These are phyloP conservation scores for Notarius quadriscutis DNA, from an alignment of 2,113 vertebrate genomes.

Conservation along the genomic window DNA sequence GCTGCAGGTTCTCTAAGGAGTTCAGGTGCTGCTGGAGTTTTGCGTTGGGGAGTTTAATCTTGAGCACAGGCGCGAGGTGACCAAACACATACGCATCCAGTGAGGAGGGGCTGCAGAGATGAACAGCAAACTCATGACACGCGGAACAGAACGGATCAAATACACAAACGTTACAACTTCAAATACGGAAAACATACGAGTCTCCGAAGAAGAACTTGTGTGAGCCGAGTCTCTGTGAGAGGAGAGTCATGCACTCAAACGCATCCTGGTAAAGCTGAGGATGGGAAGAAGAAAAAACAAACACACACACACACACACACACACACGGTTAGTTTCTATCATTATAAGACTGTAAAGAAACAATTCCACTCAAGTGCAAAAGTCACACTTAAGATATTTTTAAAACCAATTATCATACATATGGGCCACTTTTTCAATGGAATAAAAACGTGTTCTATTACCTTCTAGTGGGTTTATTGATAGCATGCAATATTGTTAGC, in stretches of 20 bases:
- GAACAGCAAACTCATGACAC: not conserved
- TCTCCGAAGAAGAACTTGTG: slow-evolving; percentile 95
- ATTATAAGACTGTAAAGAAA: not conserved
- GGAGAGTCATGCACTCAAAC: slow-evolving; percentile 86
- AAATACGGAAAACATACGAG: slow-evolving; percentile 72
- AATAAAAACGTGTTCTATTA: too few relatives aligned
- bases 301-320: not conserved
- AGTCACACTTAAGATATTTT: not conserved
- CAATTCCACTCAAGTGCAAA: not conserved
- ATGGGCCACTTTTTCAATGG: too few relatives aligned
- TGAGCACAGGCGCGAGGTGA: slow-evolving; percentile 83
- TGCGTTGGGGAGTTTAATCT: slow-evolving; percentile 80
- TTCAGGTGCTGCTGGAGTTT: slow-evolving; percentile 88
- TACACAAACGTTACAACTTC: not conserved
- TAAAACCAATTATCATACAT: not conserved
- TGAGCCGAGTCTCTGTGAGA: slow-evolving; percentile 86
- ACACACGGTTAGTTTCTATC: too few relatives aligned
- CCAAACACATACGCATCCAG: slow-evolving; percentile 90
- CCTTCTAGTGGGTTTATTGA: too few relatives aligned
- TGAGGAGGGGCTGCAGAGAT: slow-evolving; percentile 80
- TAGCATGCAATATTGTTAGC: too few relatives aligned
- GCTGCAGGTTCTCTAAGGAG: slow-evolving; percentile 83
- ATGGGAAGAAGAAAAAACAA: not conserved
- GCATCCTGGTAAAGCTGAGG: slow-evolving; percentile 84
- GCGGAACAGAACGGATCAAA: not conserved